phyloP scores from a whole-genome alignment of 2,888 invertebrate genomes.

The Troilus luridus region DNA sequence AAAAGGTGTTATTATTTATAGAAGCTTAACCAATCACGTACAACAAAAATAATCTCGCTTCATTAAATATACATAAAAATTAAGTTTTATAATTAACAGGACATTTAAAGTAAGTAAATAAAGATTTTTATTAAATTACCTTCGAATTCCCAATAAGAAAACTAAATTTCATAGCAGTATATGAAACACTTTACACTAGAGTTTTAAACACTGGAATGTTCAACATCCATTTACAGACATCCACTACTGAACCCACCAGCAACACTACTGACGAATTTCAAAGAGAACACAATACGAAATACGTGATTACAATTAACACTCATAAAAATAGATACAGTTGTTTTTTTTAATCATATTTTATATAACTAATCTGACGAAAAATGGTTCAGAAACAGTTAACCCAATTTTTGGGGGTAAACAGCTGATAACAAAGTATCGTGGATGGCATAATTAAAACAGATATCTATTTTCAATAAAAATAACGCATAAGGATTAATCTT shows the following conservation, averaged over 20 bases:
- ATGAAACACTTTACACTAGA: background rate
- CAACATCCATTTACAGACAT: background rate
- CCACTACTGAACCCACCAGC: background rate
- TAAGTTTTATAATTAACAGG: background rate
- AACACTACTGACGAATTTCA: background rate
- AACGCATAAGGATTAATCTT: background rate
- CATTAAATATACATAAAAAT: too few relatives aligned
- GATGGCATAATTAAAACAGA: background rate
- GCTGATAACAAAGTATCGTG: background rate
- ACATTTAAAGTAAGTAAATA: background rate
- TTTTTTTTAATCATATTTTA: background rate
- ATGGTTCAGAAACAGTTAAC: constrained; percentile 26
- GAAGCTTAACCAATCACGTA: too few relatives aligned
- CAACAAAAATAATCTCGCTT: too few relatives aligned
- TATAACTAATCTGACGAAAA: constrained; percentile 1
- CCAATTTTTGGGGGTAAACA: background rate
- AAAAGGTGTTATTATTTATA: too few relatives aligned
- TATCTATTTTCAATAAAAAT: background rate
- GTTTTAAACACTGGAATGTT: background rate
- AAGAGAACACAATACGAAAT: background rate
- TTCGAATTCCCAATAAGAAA: constrained; percentile 5
- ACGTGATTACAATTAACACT: background rate
- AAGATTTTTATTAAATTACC: background rate
- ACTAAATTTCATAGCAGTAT: background rate
- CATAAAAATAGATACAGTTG: background rate